Base-by-base conservation (phyloP, 2,888 invertebrate genomes). In the Chrysolina americana region DNA sequence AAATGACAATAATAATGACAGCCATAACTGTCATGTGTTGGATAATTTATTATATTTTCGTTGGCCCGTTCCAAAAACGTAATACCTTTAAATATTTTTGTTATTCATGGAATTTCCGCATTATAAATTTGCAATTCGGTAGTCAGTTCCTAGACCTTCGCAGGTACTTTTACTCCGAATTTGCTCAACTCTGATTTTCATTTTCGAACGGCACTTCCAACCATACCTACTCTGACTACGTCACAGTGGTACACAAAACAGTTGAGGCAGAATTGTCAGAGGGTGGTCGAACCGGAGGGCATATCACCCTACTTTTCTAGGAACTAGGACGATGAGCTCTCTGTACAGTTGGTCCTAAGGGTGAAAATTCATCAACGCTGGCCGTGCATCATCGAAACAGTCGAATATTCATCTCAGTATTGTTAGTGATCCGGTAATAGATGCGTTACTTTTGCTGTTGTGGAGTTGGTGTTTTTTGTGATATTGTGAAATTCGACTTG, bases 181-280 rank as follows among this genome's bases (percentile, higher is more conserved):
- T 13, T 48, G 13, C 8, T 9, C 48, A 28, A 50, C 23, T 10
- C 2, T 2, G 6, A 23, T 36, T 19, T 10, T 13, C 15, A 48
- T 6, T 64, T 62, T 15, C 15, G n/a, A 66, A 50, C 17, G 19
- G 50, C 21, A n/a, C 59, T 53, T 44, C n/a, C 36, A 47, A 41
- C 63, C 41, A 63, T 50, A 53, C 41, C 19, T 73, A 79, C 76
- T 77, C 78, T 65, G 76, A 64, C 81, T 80, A 85, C 85, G 85
- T 85, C 85, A 85, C 77, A 71, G 79, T 78, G 84, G 83, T 83
- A 82, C 81, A 83, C 82, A 82, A 81, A 76, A 71, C 73, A 70
- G 64, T 56, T 64, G 75, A 78, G 80, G 80, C 47, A 76, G 77
- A 78, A 70, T 78, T 78, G 75, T 77, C 74, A 77, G 79, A 80